Base-by-base conservation (phyloP, 2,888 invertebrate species). In the Sipha maydis region DNA sequence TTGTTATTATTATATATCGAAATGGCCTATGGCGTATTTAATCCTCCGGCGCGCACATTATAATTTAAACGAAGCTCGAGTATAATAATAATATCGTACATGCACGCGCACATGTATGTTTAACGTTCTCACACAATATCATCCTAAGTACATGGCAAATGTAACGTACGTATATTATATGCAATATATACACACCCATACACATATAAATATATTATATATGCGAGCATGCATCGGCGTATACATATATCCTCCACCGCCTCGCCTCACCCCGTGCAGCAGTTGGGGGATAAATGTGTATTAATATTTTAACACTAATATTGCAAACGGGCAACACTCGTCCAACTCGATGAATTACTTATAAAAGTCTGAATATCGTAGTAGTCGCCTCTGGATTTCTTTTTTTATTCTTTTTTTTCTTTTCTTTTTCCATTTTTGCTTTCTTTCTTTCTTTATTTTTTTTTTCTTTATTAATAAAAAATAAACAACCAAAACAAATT, bases 281-380 rank as follows among this genome's bases (percentile, higher is more conserved):
- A 73, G 86, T 71, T 61, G 56, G 86, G 82, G 82, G 88, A 88
- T 88, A 82, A 88, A 88, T 48, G 80, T 48, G 82, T 82, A 88
- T 88, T 88, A 88, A 88, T 88, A 88, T 88, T 88, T 88, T 88
- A 88, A 88, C 88, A 34, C 80, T 82, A 88, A 88, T 88, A 88
- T 88, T 19, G 88, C 88, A n/a, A 88, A 88, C 88, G 86, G 86
- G 86, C 80, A 80, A 82, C 88, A 67, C 88, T 82, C 88, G 80
- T 82, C 80, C 88, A 67, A 88, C 88, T 82, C 88, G 88, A 82
- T 88, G 88, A 88, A 88, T 88, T 88, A 88, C 88, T 82, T 88
- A 88, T 75, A 82, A 88, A 82, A 82, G 73, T 88, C 75, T 88
- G 88, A 88, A 88, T 88, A 82, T 75, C 88, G 75, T 80, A 88